These are phyloP conservation scores for Sitobion miscanthi DNA, from an alignment of 1,140 invertebrate genomes.

Conservation along the genomic window DNA sequence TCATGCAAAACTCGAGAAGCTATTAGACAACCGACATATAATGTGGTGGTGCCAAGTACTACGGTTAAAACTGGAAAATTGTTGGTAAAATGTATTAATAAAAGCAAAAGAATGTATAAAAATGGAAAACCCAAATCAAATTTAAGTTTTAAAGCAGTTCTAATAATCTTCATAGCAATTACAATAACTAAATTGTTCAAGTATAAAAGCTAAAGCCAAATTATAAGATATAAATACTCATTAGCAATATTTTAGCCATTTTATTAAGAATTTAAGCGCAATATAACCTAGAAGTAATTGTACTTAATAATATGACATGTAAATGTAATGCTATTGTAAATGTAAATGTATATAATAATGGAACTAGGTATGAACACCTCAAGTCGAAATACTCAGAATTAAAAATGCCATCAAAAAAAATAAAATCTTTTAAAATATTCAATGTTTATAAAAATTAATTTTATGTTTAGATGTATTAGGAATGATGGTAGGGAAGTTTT, in stretches of 20 bases:
- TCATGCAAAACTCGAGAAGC: conserved; percentile 70
- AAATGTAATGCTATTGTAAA: too few relatives aligned
- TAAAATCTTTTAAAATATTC: neutral
- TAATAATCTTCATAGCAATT: neutral
- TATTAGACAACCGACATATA: conserved; percentile 67
- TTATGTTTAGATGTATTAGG: neutral
- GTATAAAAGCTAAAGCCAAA: neutral
- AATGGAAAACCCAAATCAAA: neutral
- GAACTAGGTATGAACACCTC: neutral
- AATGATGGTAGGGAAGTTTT: neutral
- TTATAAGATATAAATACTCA: neutral
- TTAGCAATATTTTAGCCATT: too few relatives aligned
- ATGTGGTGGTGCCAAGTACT: conserved; percentile 45
- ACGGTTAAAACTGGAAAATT: conserved; percentile 54
- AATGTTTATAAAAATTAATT: neutral
- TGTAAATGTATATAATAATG: neutral
- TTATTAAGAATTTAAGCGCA: neutral
- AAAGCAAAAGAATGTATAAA: conserved; percentile 38
- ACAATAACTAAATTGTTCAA: neutral
- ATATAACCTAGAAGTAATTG: neutral
- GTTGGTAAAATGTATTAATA: conserved; percentile 47
- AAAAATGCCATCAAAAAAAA: neutral
- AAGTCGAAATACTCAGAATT: neutral
- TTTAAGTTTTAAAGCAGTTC: neutral
- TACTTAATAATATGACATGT: too few relatives aligned